These are phyloP conservation scores for Brienomyrus brachyistius DNA, from an alignment of 2,113 vertebrate species.

Conservation along the genomic window DNA sequence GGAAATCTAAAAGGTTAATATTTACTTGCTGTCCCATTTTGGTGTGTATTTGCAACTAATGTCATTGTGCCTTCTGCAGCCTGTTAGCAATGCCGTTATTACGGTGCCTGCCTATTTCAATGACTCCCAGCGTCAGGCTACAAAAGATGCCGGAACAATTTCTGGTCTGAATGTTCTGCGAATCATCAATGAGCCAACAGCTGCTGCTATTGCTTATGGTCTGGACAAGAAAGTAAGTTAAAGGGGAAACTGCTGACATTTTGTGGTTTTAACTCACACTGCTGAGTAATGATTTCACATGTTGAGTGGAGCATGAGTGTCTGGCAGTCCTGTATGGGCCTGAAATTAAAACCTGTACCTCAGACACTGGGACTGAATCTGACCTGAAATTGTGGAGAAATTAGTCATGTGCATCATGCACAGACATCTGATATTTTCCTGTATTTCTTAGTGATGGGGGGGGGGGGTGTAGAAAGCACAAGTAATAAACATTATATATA, in stretches of 20 bases:
- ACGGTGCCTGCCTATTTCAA: conserved; percentile 73
- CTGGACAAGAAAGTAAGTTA: conserved; percentile 62
- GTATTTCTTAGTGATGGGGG: not conserved
- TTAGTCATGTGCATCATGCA: not conserved
- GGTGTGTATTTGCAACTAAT: not conserved
- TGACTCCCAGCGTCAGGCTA: conserved; percentile 66
- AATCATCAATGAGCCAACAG: conserved; percentile 70
- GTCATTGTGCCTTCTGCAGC: conserved; percentile 33
- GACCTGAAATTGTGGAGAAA: not conserved
- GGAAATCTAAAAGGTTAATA: not conserved
- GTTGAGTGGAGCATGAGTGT: not conserved
- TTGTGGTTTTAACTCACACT: not conserved
- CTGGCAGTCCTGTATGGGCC: not conserved
- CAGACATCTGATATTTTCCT: not conserved
- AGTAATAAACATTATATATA: too few relatives aligned
- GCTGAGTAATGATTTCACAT: not conserved
- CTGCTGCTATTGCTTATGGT: conserved; percentile 67
- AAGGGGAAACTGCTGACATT: not conserved
- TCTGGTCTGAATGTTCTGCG: conserved; percentile 66
- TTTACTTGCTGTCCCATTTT: not conserved
- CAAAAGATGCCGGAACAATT: conserved; percentile 67
- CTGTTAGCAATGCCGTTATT: conserved; percentile 63
- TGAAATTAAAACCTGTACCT: not conserved
- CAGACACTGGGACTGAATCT: not conserved
- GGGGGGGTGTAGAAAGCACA: not conserved